A percentile compares a stretch with the other conserved stretches of the same genome.
These are phyloP conservation scores for Gambusia holbrooki DNA, from an alignment of 2,113 vertebrate genomes.

Conservation along the genomic window DNA sequence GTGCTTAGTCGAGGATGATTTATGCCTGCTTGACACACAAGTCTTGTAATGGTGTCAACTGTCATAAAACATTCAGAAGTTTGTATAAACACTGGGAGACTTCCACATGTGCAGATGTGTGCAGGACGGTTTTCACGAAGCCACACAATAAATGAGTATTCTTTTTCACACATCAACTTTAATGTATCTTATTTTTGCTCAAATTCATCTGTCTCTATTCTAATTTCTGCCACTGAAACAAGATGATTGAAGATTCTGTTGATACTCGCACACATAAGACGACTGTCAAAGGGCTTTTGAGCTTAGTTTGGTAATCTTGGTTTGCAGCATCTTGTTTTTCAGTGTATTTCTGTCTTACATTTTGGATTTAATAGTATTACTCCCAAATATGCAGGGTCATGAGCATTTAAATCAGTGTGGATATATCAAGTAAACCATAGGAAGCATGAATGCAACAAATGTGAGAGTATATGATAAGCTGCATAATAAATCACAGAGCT, in stretches of 20 bases:
- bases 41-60: slow-evolving; percentile 18
- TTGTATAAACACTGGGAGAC: not conserved
- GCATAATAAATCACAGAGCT: slow-evolving; percentile 23
- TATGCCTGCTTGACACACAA: slow-evolving; percentile 10
- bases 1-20: slow-evolving; percentile 5
- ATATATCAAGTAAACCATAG: not conserved
- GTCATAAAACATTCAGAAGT: slow-evolving; percentile 2
- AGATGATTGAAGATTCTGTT: slow-evolving; percentile 2
- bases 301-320: not conserved
- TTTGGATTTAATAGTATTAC: not conserved
- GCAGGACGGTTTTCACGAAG: not conserved
- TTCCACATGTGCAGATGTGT: not conserved
- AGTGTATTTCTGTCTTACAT: not conserved
- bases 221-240: not conserved
- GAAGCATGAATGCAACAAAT: slow-evolving; percentile 33
- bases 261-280: not conserved
- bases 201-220: not conserved
- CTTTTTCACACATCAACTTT: not conserved
- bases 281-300: no score
- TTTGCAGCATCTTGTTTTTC: not conserved
- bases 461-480: slow-evolving; percentile 51
- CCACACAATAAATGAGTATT: not conserved
- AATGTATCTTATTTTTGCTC: not conserved
- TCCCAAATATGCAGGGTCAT: slow-evolving; percentile 18
- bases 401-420: slow-evolving; percentile 4